Percentiles rank a stretch among this genome's conserved stretches.
Evolutionary conservation across 1,140 invertebrate genomes (phyloP).

Genomic region (Papilio polyxenes): DNA sequence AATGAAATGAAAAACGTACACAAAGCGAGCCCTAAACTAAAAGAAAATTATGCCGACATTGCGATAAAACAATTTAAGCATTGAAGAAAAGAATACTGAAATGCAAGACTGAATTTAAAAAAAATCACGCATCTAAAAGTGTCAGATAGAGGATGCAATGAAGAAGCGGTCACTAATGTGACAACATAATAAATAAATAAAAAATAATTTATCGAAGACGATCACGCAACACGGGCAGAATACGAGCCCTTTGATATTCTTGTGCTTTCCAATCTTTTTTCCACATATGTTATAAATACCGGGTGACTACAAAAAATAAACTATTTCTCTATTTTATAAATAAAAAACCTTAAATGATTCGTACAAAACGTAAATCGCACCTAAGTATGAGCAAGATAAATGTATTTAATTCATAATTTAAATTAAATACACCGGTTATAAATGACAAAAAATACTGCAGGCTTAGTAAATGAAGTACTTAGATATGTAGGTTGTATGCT

Average conservation of each 20-base stretch:
- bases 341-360: not conserved
- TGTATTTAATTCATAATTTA: not conserved
- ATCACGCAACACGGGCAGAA: constrained; percentile 34
- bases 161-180: constrained; percentile 44
- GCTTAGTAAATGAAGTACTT: not conserved
- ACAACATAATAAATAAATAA: constrained; percentile 35
- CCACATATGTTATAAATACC: not conserved
- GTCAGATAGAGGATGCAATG: constrained; percentile 44
- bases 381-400: not conserved
- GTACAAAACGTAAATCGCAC: not conserved
- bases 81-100: constrained; percentile 19
- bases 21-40: constrained; percentile 28
- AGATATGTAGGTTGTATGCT: not conserved
- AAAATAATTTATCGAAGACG: constrained; percentile 27
- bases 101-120: constrained; percentile 11
- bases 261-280: not conserved
- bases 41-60: constrained; percentile 22
- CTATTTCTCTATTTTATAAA: not conserved
- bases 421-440: not conserved
- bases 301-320: not conserved
- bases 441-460: not conserved
- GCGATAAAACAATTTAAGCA: constrained; percentile 32
- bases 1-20: constrained; percentile 19
- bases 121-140: constrained; percentile 39
- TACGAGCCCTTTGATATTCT: constrained; percentile 4